These are phyloP conservation scores for Eremobia ochroleuca DNA, from an alignment of 2,888 invertebrate species.

Conservation along the genomic window DNA sequence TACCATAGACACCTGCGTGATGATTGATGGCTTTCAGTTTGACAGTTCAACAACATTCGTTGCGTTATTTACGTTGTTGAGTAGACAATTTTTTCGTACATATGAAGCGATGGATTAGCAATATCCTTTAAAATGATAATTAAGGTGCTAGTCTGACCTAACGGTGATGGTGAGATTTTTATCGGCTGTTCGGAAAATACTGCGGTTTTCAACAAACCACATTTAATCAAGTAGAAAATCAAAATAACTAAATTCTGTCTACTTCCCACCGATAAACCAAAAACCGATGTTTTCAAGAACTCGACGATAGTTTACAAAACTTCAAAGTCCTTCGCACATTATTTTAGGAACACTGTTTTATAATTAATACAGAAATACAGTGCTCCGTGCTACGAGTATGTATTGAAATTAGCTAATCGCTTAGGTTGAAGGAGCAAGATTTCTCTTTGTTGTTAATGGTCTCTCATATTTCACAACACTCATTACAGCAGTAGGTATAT, in stretches of 20 bases:
- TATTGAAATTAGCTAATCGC: conserved; percentile 21
- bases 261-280: not conserved
- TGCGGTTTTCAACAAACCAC: not conserved
- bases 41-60: no score
- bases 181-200: not conserved
- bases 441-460: conserved; percentile 31
- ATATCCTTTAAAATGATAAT: no score
- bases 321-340: not conserved
- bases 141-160: not conserved
- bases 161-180: not conserved
- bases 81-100: no score
- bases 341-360: conserved; percentile 26
- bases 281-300: conserved; percentile 24
- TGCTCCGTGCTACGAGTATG: conserved; percentile 14
- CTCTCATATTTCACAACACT: conserved; percentile 20
- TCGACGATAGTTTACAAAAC: conserved; percentile 29
- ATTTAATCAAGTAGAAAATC: not conserved
- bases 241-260: conserved; percentile 14
- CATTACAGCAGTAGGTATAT: not conserved
- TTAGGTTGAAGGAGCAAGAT: conserved; percentile 24
- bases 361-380: conserved; percentile 12
- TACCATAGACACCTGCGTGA: not conserved
- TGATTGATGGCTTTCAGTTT: no score
- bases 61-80: no score
- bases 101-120: no score